phyloP scores from a whole-genome alignment of 1,140 invertebrate genomes.

The Lordiphosa collinella region DNA sequence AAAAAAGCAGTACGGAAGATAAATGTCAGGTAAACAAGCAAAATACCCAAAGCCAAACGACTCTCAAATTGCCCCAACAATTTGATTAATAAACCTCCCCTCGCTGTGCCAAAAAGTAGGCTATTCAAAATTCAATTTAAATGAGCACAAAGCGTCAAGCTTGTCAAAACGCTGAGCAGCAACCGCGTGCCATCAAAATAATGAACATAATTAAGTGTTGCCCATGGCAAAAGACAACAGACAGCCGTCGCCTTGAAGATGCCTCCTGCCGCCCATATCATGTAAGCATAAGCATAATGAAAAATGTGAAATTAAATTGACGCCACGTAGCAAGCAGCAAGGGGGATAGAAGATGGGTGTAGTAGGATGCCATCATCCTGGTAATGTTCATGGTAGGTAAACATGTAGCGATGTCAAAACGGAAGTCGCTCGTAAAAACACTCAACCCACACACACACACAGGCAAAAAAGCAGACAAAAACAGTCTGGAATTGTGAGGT shows the following conservation, averaged over 20 bases:
- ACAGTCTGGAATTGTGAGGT: conserved; percentile 37
- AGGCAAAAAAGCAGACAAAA: conserved; percentile 4
- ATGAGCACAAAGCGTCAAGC: conserved; percentile 53
- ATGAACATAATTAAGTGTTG: conserved; percentile 77
- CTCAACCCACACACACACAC: conserved; percentile 31
- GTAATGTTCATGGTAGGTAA: conserved; percentile 73
- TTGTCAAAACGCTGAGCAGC: conserved; percentile 36
- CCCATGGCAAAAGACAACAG: conserved; percentile 60
- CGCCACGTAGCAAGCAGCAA: conserved; percentile 45
- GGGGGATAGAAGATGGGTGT: not conserved
- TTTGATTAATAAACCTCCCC: conserved; percentile 55
- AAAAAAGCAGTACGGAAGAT: conserved; percentile 21
- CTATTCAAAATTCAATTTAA: conserved; percentile 69
- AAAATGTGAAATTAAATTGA: conserved; percentile 76
- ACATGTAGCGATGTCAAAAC: conserved; percentile 64
- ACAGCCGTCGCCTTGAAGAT: conserved; percentile 19
- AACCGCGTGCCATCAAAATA: conserved; percentile 74
- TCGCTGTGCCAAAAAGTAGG: conserved; percentile 20
- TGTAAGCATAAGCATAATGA: conserved; percentile 64
- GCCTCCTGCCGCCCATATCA: not conserved
- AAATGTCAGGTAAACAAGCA: conserved; percentile 59
- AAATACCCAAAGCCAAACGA: conserved; percentile 9
- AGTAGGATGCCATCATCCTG: conserved; percentile 45
- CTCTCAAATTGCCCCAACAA: conserved; percentile 35
- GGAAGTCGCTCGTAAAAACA: conserved; percentile 73